Conservation (phyloP, 2,888 invertebrate species). For the Dasysyrphus albostriatus region DNA sequence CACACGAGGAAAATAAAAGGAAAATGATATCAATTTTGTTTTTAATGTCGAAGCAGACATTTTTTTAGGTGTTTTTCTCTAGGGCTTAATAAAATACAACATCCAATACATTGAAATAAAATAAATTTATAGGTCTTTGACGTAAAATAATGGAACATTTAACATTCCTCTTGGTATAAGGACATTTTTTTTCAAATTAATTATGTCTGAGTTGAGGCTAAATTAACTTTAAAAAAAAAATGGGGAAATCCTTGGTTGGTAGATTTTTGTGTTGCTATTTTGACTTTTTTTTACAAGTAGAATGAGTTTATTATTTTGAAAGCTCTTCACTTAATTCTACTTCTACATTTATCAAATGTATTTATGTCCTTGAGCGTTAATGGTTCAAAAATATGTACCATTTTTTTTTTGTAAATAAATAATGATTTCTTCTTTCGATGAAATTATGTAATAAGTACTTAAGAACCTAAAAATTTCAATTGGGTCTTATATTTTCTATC, state of each 20-base stretch:
- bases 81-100: constrained; percentile 23
- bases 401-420: too few species aligned
- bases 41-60: constrained; percentile 12
- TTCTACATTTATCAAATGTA: background rate
- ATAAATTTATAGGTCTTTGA: constrained; percentile 11
- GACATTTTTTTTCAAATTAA: constrained; percentile 13
- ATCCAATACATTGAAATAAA: background rate
- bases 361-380: background rate
- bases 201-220: constrained; percentile 3
- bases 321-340: background rate
- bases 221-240: background rate
- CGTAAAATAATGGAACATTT: constrained; percentile 19
- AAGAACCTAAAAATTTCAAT: too few species aligned
- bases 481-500: too few species aligned
- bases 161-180: constrained; percentile 10
- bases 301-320: background rate
- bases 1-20: constrained; percentile 15
- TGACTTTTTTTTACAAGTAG: background rate
- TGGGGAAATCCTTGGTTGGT: background rate
- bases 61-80: constrained; percentile 31
- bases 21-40: constrained; percentile 19
- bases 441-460: too few species aligned
- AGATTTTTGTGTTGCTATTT: background rate
- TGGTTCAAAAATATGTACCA: background rate
- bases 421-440: too few species aligned